These are phyloP conservation scores for Rhea pennata DNA, from an alignment of 2,113 vertebrate genomes.

Conservation along the genomic window DNA sequence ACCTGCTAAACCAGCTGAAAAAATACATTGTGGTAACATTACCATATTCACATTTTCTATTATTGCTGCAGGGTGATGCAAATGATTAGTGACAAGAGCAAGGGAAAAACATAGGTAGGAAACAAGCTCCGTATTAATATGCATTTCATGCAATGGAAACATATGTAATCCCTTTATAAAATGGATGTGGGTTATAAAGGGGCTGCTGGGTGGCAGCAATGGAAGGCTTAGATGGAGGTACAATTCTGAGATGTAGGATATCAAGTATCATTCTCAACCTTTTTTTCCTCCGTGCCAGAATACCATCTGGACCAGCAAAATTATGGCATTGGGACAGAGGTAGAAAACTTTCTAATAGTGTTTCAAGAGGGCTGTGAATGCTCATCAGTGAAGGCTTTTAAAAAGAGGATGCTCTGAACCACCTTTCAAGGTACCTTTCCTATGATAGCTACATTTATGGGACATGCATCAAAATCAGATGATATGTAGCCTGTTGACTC, in stretches of 20 bases:
- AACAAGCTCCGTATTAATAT: neutral
- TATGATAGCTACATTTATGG: neutral
- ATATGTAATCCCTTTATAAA: neutral
- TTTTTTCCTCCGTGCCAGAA: neutral
- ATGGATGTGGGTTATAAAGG: neutral
- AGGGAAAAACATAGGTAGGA: neutral
- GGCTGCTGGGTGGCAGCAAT: neutral
- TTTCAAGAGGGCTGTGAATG: neutral
- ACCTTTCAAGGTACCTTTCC: neutral
- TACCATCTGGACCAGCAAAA: neutral
- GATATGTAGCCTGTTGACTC: neutral
- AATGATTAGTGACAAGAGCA: neutral
- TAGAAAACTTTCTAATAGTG: neutral
- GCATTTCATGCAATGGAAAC: neutral
- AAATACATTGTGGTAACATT: neutral
- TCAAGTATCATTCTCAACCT: neutral
- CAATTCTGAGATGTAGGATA: neutral
- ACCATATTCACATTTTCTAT: rapidly evolving
- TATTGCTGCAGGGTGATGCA: neutral
- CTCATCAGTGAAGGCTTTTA: neutral
- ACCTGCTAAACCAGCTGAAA: conserved; percentile 9
- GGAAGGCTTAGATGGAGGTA: neutral
- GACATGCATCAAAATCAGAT: neutral
- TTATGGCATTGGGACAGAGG: neutral
- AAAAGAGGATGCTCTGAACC: neutral